Conservation (phyloP, 2,113 vertebrate species). For the Aegotheles bennettii region DNA sequence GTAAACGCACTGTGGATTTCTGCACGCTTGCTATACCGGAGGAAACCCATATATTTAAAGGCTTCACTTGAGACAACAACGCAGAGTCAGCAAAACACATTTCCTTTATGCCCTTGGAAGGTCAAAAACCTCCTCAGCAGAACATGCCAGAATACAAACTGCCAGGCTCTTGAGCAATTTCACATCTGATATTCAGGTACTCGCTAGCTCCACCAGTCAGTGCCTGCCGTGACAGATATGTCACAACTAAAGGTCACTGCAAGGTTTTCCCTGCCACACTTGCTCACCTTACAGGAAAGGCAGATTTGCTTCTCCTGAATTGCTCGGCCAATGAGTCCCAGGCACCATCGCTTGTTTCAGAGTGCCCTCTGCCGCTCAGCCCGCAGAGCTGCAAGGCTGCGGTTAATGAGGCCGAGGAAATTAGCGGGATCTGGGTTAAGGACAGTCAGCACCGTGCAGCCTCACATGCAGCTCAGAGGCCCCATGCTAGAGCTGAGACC, state of each 20-base stretch:
- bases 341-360: background rate
- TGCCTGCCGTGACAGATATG: background rate
- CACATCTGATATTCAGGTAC: conserved; percentile 18
- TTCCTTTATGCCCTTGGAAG: background rate
- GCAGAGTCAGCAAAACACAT: background rate
- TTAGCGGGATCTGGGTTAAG: fast-evolving
- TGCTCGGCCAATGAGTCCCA: fast-evolving
- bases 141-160: background rate
- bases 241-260: conserved; percentile 10
- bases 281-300: background rate
- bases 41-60: background rate
- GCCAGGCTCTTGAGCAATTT: background rate
- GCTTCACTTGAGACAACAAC: background rate
- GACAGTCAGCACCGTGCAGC: background rate
- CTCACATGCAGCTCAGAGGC: fast-evolving
- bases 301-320: background rate
- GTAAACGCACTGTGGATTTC: background rate
- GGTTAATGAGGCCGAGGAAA: background rate
- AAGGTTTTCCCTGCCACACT: background rate
- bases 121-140: background rate
- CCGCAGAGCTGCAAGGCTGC: background rate
- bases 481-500: background rate
- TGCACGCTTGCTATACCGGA: background rate
- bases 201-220: background rate
- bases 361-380: conserved; percentile 36